phyloP scores from a whole-genome alignment of 2,797 vertebrate genomes.

The Limosa lapponica region DNA sequence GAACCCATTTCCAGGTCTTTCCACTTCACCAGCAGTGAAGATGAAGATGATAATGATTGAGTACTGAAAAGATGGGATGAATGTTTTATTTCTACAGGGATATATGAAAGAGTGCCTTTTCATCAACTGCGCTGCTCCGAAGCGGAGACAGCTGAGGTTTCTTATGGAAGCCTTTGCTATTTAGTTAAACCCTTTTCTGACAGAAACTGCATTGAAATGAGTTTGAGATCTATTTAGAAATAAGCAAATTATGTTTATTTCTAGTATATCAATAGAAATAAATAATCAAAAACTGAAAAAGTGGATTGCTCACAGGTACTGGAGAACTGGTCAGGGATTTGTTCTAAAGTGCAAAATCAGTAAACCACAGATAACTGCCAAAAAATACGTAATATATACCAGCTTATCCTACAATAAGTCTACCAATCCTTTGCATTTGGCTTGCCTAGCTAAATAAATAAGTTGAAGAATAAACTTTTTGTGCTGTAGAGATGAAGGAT shows the following conservation, averaged over 20 bases:
- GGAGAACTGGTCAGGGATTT: neutral
- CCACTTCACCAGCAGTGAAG: conserved; percentile 7
- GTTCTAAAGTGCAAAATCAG: neutral
- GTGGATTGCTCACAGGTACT: neutral
- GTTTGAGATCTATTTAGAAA: neutral
- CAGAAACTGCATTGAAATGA: neutral
- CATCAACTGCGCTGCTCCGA: neutral
- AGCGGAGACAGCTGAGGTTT: neutral
- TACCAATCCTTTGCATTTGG: neutral
- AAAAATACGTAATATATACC: neutral
- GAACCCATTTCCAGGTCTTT: conserved; percentile 38
- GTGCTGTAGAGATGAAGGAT: neutral
- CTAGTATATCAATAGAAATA: neutral
- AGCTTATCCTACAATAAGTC: neutral
- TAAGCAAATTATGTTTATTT: neutral
- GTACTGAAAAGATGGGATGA: neutral
- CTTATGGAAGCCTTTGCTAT: neutral
- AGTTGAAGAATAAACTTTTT: neutral
- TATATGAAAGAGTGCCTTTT: neutral
- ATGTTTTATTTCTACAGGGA: neutral
- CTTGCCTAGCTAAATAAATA: neutral
- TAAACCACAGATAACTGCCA: neutral
- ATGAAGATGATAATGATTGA: neutral
- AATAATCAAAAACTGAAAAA: neutral
- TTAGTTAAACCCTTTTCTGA: neutral